These are phyloP conservation scores for Esox lucius DNA, from an alignment of 2,797 vertebrate species.

Conservation along the genomic window DNA sequence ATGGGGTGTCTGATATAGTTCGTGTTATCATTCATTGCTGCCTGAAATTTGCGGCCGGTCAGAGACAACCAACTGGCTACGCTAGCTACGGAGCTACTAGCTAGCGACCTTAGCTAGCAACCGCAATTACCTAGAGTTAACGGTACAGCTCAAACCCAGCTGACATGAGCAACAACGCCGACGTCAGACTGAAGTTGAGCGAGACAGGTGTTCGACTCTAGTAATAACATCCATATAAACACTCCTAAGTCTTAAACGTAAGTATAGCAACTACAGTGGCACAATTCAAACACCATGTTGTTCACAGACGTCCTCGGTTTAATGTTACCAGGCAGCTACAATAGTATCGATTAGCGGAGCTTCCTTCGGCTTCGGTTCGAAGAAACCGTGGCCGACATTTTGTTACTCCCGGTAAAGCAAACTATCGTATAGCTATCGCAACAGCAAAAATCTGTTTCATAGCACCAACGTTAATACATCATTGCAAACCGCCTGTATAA, in stretches of 20 bases:
- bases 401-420: constrained; percentile 61
- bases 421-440: constrained; percentile 20
- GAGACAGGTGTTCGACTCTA: background rate
- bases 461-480: background rate
- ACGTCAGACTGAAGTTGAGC: background rate
- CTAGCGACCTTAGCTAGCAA: background rate
- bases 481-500: background rate
- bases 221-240: background rate
- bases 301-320: background rate
- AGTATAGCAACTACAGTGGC: too few relatives aligned
- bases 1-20: background rate
- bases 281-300: background rate
- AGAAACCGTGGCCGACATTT: constrained; percentile 78
- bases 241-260: background rate
- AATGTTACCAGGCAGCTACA: constrained; percentile 18
- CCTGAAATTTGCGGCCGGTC: background rate
- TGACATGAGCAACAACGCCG: background rate
- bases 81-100: background rate
- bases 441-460: background rate
- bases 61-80: background rate
- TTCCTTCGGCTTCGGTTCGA: constrained; percentile 50
- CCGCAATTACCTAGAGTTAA: background rate
- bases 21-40: background rate
- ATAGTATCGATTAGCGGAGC: constrained; percentile 14
- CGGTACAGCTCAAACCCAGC: background rate